Evolutionary conservation across 2,888 invertebrate species (phyloP).

Genomic region (Yponomeuta sedellus): DNA sequence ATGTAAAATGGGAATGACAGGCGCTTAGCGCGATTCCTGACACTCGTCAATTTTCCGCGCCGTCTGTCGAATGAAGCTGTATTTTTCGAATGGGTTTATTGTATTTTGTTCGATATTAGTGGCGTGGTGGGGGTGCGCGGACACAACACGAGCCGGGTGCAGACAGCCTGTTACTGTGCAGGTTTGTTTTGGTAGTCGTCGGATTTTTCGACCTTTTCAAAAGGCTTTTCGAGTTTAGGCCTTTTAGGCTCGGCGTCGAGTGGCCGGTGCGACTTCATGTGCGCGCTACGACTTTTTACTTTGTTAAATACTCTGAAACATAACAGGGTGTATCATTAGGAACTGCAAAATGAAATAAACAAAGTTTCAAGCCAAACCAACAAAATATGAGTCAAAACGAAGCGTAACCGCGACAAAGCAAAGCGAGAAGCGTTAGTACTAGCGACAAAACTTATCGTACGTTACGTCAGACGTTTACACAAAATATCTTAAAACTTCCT

Average conservation of each 20-base stretch:
- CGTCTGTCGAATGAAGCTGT: constrained; percentile 1
- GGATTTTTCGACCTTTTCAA: constrained; percentile 74
- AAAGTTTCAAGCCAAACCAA: constrained; percentile 35
- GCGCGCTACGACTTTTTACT: constrained; percentile 99
- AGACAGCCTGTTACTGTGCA: constrained; percentile 49
- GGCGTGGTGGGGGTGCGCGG: constrained; percentile 3
- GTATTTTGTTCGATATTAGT: constrained; percentile 2
- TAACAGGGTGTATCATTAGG: constrained; percentile 68
- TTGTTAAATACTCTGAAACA: constrained; percentile 95
- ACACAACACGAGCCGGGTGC: background rate
- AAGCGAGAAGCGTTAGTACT: constrained; percentile 55
- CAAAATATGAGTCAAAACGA: constrained; percentile 26
- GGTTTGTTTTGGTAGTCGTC: constrained; percentile 64
- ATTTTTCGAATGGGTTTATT: background rate
- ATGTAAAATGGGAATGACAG: constrained; percentile 5
- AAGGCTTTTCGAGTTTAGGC: constrained; percentile 78
- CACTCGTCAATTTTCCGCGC: background rate
- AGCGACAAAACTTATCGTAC: constrained; percentile 37
- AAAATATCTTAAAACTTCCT: constrained; percentile 38
- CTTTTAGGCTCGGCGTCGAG: constrained; percentile 88
- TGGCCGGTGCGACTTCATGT: constrained; percentile 99
- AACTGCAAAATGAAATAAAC: constrained; percentile 53
- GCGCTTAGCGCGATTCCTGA: background rate
- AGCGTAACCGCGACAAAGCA: constrained; percentile 45
- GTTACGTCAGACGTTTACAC: constrained; percentile 48